Percentiles rank a stretch among this genome's conserved stretches.
Evolutionary conservation across 2,113 vertebrate species (phyloP).

Genomic region (Corythaixoides concolor): DNA sequence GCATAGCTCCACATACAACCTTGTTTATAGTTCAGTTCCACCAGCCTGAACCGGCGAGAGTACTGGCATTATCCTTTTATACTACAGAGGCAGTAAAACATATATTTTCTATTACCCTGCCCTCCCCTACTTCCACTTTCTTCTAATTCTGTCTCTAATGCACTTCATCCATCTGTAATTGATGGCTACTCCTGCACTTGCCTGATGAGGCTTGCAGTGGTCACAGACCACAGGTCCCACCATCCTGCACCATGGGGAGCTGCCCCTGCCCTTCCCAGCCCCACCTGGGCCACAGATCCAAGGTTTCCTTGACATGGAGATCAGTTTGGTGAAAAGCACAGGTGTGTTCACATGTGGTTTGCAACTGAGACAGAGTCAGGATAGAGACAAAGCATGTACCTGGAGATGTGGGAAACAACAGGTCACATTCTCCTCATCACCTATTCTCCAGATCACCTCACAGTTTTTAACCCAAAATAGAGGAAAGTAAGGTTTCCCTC

Average conservation of each 20-base stretch:
- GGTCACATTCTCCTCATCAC: neutral
- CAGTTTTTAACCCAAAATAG: neutral
- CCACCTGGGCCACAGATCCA: neutral
- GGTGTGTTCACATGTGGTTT: neutral
- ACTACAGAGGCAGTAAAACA: neutral
- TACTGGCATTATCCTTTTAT: neutral
- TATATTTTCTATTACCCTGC: neutral
- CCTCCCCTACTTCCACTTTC: neutral
- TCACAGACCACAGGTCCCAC: neutral
- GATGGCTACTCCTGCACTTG: neutral
- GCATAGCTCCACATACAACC: neutral
- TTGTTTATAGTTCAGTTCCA: neutral
- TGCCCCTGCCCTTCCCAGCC: neutral
- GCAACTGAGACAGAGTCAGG: neutral
- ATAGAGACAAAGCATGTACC: neutral
- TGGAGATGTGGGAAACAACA: neutral
- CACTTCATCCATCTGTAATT: neutral
- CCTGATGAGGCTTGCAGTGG: neutral
- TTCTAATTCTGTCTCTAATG: neutral
- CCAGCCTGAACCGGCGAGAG: neutral
- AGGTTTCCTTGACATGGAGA: neutral
- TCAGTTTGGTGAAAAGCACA: neutral
- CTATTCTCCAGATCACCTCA: neutral
- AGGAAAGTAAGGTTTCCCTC: neutral
- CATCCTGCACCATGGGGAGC: neutral